These are phyloP conservation scores for Alcis repandata DNA, from an alignment of 2,888 invertebrate genomes.

Conservation along the genomic window DNA sequence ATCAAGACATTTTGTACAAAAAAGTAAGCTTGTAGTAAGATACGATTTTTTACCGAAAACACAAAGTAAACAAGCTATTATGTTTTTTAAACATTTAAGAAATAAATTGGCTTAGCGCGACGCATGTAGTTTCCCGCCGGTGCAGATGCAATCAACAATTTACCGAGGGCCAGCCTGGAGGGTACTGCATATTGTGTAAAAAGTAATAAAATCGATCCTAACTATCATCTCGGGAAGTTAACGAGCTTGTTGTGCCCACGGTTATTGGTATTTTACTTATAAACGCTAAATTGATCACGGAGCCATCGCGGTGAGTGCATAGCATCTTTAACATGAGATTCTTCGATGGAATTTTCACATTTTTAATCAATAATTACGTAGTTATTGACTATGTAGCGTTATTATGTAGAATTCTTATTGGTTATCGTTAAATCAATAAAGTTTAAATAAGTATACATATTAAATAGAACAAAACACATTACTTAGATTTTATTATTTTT, in stretches of 20 bases:
- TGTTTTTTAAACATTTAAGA: constrained; percentile 38
- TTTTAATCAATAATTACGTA: neutral
- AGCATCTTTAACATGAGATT: constrained; percentile 21
- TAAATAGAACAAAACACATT: too few species aligned
- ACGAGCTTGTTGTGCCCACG: constrained; percentile 68
- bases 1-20: too few species aligned
- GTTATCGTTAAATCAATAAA: too few species aligned
- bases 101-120: constrained; percentile 55
- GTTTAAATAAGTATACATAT: too few species aligned
- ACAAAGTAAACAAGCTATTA: constrained; percentile 13
- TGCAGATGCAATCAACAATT: constrained; percentile 71
- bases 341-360: constrained; percentile 11
- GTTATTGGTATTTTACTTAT: constrained; percentile 61
- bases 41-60: neutral
- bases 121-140: constrained; percentile 46
- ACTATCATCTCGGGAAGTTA: constrained; percentile 74
- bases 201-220: constrained; percentile 73
- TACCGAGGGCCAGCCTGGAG: constrained; percentile 56
- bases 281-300: constrained; percentile 56
- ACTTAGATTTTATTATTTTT: too few species aligned
- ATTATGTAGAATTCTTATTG: neutral
- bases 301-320: constrained; percentile 30
- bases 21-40: too few species aligned
- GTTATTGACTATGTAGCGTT: neutral
- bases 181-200: constrained; percentile 58